phyloP scores from a whole-genome alignment of 1,140 invertebrate genomes.

The Drosophila bifasciata region DNA sequence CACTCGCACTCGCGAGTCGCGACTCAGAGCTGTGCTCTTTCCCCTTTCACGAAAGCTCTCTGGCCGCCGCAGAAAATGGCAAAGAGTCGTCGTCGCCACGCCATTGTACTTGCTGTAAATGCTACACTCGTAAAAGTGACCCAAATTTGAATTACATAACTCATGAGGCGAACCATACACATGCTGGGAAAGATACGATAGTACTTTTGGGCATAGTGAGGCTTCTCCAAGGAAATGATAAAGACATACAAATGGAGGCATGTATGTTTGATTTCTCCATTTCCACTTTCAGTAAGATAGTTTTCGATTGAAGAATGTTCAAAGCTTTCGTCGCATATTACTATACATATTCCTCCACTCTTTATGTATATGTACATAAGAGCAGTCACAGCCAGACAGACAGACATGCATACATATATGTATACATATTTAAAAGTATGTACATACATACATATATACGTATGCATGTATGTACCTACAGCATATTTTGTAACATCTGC shows the following conservation, averaged over 20 bases:
- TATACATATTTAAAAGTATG: conserved; percentile 11
- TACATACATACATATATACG: conserved; percentile 5
- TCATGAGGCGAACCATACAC: conserved; percentile 54
- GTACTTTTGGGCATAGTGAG: background rate
- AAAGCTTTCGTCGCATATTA: conserved; percentile 22
- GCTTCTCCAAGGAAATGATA: too few species aligned
- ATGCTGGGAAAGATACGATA: conserved; percentile 42
- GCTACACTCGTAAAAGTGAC: conserved; percentile 79
- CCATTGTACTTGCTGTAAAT: conserved; percentile 71
- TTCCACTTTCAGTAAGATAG: conserved; percentile 1
- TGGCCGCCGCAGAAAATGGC: conserved; percentile 67
- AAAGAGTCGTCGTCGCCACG: conserved; percentile 39
- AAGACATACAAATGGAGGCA: background rate
- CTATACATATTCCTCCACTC: conserved; percentile 6
- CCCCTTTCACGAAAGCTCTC: conserved; percentile 80
- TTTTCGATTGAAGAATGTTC: conserved; percentile 24
- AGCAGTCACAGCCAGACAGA: conserved; percentile 11
- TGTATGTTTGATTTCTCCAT: conserved; percentile 2
- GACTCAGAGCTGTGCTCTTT: conserved; percentile 43
- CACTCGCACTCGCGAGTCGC: conserved; percentile 2
- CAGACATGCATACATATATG: conserved; percentile 5
- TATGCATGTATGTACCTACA: conserved; percentile 7
- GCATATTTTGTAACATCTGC: conserved; percentile 63
- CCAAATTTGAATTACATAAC: conserved; percentile 82
- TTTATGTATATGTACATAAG: conserved; percentile 1